Evolutionary conservation across 2,888 invertebrate genomes (phyloP).

Genomic region (Bombylius major): DNA sequence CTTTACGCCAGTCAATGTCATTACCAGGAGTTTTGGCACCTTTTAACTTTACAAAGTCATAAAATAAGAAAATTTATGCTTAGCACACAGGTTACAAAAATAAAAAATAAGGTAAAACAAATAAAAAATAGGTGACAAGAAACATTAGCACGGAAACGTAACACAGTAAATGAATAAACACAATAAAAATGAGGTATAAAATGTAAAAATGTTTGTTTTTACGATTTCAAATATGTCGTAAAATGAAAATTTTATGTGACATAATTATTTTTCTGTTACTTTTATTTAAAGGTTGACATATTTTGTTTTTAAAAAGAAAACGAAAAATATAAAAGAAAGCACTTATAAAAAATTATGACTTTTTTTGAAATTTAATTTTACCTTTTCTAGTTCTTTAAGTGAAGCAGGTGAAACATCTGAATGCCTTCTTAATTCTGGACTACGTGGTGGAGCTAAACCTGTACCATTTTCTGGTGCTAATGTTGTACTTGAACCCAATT

Average conservation of each 20-base stretch:
- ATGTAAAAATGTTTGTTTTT: conserved; percentile 4
- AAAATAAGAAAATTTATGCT: not conserved
- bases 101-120: not conserved
- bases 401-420: conserved; percentile 81
- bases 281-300: not conserved
- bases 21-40: conserved; percentile 44
- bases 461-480: conserved; percentile 39
- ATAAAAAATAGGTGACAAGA: not conserved
- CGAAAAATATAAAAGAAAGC: not conserved
- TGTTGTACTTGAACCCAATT: conserved; percentile 46
- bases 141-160: not conserved
- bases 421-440: conserved; percentile 68
- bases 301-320: not conserved
- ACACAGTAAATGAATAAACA: not conserved
- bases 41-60: conserved; percentile 44
- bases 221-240: conserved; percentile 15
- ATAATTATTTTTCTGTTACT: not conserved
- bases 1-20: conserved; percentile 44
- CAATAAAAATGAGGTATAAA: conserved; percentile 17
- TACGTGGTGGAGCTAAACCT: conserved; percentile 70
- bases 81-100: not conserved
- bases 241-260: conserved; percentile 2
- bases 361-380: conserved; percentile 29
- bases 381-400: conserved; percentile 79
- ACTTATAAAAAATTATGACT: not conserved